phyloP scores from a whole-genome alignment of 2,888 invertebrate genomes.

The Sympetrum striolatum region DNA sequence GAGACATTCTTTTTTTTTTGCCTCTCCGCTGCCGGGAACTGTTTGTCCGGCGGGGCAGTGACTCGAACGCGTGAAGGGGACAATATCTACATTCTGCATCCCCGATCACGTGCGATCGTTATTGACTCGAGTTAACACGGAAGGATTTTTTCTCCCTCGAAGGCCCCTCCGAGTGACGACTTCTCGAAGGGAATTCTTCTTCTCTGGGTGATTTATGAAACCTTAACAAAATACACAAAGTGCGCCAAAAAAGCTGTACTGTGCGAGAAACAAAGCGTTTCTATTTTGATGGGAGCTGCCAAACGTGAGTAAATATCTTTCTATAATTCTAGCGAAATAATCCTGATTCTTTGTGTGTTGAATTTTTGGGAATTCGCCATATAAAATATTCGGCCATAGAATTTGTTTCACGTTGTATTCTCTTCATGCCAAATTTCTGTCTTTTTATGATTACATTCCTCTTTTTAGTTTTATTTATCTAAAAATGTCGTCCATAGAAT shows the following conservation, averaged over 20 bases:
- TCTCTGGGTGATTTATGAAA: neutral
- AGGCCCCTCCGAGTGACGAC: conserved; percentile 17
- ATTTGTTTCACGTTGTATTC: too few relatives aligned
- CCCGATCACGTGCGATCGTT: neutral
- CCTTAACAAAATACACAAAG: neutral
- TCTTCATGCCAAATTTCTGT: too few relatives aligned
- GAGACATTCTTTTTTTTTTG: neutral
- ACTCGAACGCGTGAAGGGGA: conserved; percentile 11
- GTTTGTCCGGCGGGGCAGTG: neutral
- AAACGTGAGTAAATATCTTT: conserved; percentile 5
- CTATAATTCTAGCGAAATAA: neutral
- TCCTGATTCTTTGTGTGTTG: too few relatives aligned
- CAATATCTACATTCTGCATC: neutral
- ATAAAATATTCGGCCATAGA: too few relatives aligned
- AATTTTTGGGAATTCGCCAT: too few relatives aligned
- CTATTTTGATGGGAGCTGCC: conserved; percentile 12
- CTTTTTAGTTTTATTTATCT: too few relatives aligned
- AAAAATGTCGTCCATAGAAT: too few relatives aligned
- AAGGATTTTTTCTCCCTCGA: neutral
- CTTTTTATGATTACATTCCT: too few relatives aligned
- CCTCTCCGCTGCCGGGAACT: neutral
- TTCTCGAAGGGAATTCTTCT: conserved; percentile 3
- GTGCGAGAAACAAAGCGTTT: neutral
- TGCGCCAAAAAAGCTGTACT: conserved; percentile 17
- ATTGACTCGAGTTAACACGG: conserved; percentile 24